Base-by-base conservation (phyloP, 2,797 vertebrate genomes). In the Notolabrus celidotus region DNA sequence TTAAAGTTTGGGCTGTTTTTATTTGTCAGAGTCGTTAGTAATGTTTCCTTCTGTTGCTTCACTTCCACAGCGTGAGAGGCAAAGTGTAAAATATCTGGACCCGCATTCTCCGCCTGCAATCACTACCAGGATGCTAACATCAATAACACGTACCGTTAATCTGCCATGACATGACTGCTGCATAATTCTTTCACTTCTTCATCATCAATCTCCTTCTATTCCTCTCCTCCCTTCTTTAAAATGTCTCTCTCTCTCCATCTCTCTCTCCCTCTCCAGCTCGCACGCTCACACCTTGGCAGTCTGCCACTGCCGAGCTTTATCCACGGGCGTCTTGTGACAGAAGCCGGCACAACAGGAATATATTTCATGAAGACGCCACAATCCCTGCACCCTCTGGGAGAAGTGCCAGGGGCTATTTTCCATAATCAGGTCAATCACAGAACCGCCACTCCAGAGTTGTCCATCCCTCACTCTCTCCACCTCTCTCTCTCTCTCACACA, bases 351-450 rank as follows among this genome's bases (percentile, higher is more conserved):
- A 67, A 76, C 86, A 80, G 88, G 86, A 80, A 77, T 73, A 87
- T 87, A 79, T 90, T 80, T 87, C 73, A 84, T 54, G 66, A 76
- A 85, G 83, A 80, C 74, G 79, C 87, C 80, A 75, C 80, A 63
- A 57, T 80, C 73, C 43, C 58, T 56, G 52, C 67, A 41, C 53
- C 73, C 70, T 82, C 72, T 71, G 79, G 88, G 86, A 89, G 34
- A 31, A 4, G 41, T 3, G 86, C 84, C 85, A 79, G 68, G 33
- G 77, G 70, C 86, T 71, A 74, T 62, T 89, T 86, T 88, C 82
- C 74, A 83, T 87, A 90, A 88, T 81, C 80, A 84, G 88, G 87
- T 86, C 85, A 86, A 84, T 83, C 85, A 86, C 53, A 85, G 46
- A 77, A 66, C 56, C 78, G 59, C 29, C 46, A 25, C 70, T 3